A percentile compares a stretch with the other conserved stretches of the same genome.
Evolutionary conservation across 2,888 invertebrate genomes (phyloP).

Genomic region (Hydrotaea diabolus): DNA sequence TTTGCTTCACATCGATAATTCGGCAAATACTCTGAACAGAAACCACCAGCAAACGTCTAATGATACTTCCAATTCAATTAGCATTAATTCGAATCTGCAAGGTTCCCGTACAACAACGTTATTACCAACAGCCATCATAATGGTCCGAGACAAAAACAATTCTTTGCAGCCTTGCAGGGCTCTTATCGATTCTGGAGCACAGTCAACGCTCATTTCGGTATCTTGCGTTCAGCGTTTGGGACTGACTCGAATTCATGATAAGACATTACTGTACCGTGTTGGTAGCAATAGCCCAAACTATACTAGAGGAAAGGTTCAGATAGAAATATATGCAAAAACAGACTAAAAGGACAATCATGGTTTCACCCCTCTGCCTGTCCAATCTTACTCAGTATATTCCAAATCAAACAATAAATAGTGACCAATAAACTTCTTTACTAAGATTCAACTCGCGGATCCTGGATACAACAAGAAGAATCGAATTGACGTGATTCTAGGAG

Average conservation of each 20-base stretch:
- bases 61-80: neutral
- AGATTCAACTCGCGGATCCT: constrained; percentile 38
- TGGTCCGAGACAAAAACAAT: constrained; percentile 26
- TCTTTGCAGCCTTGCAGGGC: constrained; percentile 51
- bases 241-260: constrained; percentile 20
- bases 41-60: neutral
- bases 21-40: neutral
- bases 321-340: constrained; percentile 24
- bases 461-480: constrained; percentile 4
- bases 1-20: constrained; percentile 44
- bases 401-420: neutral
- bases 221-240: constrained; percentile 38
- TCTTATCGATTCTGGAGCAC: constrained; percentile 55
- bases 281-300: constrained; percentile 21
- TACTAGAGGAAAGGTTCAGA: constrained; percentile 44
- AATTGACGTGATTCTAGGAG: constrained; percentile 44
- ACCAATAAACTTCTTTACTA: constrained; percentile 36
- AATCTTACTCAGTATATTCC: constrained; percentile 48
- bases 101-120: neutral
- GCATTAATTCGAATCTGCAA: constrained; percentile 16
- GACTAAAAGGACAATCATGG: constrained; percentile 4
- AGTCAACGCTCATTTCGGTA: constrained; percentile 47
- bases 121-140: constrained; percentile 49
- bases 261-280: constrained; percentile 45
- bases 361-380: constrained; percentile 39